Evolutionary conservation across 2,113 vertebrate species (phyloP).

Genomic region (Xenopus laevis): DNA sequence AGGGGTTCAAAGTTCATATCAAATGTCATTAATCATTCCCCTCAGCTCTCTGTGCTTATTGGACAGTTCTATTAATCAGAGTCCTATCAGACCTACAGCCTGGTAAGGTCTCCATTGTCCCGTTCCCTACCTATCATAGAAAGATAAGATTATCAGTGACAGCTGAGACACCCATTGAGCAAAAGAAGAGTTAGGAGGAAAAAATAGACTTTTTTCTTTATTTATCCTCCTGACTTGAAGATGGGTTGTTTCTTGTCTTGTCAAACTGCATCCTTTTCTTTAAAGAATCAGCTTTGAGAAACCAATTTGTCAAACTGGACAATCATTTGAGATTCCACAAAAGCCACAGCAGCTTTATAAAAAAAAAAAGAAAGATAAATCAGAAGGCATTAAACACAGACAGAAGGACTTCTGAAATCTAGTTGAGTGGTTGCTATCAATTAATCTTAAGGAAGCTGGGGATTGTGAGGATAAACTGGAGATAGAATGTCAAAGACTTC

Average conservation of each 20-base stretch:
- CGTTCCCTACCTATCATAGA: conserved; percentile 71
- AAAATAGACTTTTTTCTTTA: conserved; percentile 64
- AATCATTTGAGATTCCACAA: conserved; percentile 71
- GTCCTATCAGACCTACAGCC: conserved; percentile 68
- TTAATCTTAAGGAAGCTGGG: conserved; percentile 64
- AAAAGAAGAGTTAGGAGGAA: conserved; percentile 58
- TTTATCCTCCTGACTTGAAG: conserved; percentile 72
- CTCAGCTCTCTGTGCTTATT: conserved; percentile 54
- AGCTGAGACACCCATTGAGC: conserved; percentile 71
- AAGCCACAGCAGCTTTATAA: conserved; percentile 71
- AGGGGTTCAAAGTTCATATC: conserved; percentile 51
- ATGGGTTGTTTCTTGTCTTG: conserved; percentile 77
- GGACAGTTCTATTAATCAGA: conserved; percentile 80
- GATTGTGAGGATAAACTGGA: conserved; percentile 28
- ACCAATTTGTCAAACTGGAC: conserved; percentile 79
- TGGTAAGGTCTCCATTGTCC: conserved; percentile 72
- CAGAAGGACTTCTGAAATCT: conserved; percentile 67
- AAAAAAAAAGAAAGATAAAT: conserved; percentile 61
- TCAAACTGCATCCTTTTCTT: conserved; percentile 73
- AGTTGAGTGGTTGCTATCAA: conserved; percentile 65
- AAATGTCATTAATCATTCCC: conserved; percentile 76
- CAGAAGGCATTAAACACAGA: conserved; percentile 64
- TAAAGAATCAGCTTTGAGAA: conserved; percentile 72
- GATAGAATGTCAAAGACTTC: conserved; percentile 45
- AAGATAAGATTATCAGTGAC: conserved; percentile 87